A percentile compares a stretch with the other conserved stretches of the same genome.
phyloP scores from a whole-genome alignment of 2,113 vertebrate genomes.

The Mobula birostris region DNA sequence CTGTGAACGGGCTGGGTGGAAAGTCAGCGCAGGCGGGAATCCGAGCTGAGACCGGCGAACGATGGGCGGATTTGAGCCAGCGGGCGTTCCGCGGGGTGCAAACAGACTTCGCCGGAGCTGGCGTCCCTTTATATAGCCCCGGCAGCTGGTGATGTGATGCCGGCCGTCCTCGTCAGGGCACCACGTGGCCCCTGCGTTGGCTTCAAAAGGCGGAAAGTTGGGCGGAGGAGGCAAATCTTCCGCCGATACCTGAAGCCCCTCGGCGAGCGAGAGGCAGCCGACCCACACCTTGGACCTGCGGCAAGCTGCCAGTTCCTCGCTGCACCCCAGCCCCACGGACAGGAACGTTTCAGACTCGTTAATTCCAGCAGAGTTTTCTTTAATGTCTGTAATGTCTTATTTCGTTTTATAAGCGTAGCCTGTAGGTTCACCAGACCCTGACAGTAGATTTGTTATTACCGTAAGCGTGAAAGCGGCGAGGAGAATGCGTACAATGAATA shows the following conservation, averaged over 20 bases:
- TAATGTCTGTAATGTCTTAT: neutral
- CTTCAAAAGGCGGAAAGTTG: neutral
- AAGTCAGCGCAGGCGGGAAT: too few relatives aligned
- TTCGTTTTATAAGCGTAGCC: neutral
- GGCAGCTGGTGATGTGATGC: neutral
- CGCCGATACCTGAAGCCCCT: neutral
- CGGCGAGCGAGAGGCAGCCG: neutral
- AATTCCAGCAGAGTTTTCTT: neutral
- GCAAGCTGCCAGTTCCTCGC: neutral
- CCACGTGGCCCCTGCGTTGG: neutral
- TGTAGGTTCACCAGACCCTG: neutral
- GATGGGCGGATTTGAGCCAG: neutral
- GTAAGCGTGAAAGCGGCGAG: too few relatives aligned
- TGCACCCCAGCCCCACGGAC: neutral
- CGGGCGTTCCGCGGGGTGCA: neutral
- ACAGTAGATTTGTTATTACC: neutral
- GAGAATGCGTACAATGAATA: neutral
- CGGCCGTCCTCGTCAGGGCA: neutral
- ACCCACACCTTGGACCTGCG: neutral
- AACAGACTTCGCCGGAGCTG: neutral
- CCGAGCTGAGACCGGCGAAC: too few relatives aligned
- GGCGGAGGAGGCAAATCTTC: neutral
- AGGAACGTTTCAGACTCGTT: neutral
- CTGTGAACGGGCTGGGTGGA: too few relatives aligned
- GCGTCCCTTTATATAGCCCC: neutral